Conservation (phyloP, 92 coral and sea anemone species). For the Phenganax subtilis region DNA sequence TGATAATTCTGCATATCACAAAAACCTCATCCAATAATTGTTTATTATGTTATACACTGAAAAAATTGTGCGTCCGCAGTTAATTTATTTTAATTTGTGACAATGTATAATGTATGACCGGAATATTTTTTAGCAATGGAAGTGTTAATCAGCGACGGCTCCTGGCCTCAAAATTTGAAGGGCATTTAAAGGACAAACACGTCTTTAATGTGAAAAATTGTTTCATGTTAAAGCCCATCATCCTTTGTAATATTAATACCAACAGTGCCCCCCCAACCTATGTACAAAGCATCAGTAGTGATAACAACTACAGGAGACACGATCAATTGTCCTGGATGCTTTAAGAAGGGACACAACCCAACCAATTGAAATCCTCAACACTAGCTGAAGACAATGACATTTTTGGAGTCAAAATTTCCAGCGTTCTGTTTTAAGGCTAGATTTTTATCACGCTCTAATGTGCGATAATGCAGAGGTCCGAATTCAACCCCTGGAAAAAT, state of each 20-base stretch:
- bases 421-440: conserved; percentile 24
- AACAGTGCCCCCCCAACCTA: conserved; percentile 55
- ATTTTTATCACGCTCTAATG: conserved; percentile 15
- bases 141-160: too few relatives aligned
- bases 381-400: conserved; percentile 38
- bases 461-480: background rate
- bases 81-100: too few relatives aligned
- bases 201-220: conserved; percentile 37
- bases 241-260: conserved; percentile 41
- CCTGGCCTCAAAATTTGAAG: too few relatives aligned
- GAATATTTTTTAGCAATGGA: too few relatives aligned
- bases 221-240: conserved; percentile 36
- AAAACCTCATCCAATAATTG: too few relatives aligned
- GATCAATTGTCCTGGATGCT: conserved; percentile 35
- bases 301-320: conserved; percentile 31
- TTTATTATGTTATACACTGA: too few relatives aligned
- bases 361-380: conserved; percentile 44
- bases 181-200: background rate
- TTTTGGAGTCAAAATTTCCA: conserved; percentile 44
- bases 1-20: too few relatives aligned
- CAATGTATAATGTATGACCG: too few relatives aligned
- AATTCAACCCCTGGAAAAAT: background rate
- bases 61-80: too few relatives aligned
- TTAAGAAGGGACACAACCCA: conserved; percentile 36
- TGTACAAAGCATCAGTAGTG: conserved; percentile 49